Evolutionary conservation across 2,113 vertebrate genomes (phyloP), one percentile per base, ranked within the genome.

Genomic region (Xenopus laevis): DNA sequence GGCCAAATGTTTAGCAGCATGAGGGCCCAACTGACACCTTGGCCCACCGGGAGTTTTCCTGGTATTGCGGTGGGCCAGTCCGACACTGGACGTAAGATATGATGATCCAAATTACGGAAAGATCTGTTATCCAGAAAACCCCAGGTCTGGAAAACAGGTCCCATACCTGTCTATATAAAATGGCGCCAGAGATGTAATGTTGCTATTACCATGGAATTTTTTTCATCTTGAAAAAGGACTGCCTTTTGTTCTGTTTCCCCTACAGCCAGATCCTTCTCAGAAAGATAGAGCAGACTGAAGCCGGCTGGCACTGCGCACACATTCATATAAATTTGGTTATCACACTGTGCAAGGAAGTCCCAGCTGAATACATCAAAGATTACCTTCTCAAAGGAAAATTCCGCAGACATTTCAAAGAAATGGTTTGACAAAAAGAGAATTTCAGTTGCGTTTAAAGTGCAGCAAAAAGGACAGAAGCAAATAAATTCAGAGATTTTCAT

Each of bases 181-280:
- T n/a, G n/a, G n/a, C n/a, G n/a, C n/a, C n/a, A n/a, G n/a, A n/a
- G n/a, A 44, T 17, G 66, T 76, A 66, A 68, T 47, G 62, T 63
- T 46, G 23, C 6, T 17, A 59, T 76, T 76, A 53, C 73, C 66
- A 76, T 76, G 66, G 55, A 66, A 63, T 69, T 58, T 62, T 63
- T 69, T 69, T 52, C 58, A n/a, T 66, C 73, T 76, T 76, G 58
- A 76, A 63, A 55, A 69, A 69, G 69, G 65, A 69, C 73, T 66
- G 58, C 68, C 73, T 53, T 13, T 69, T 68, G 3, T 40, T 40
- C 33, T 1, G 46, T 44, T 69, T 68, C 66, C 47, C 58, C 65
- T 76, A 59, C 58, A 69, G 59, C 66, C 47, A 76, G 58, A 55
- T 63, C 27, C 23, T 62, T 69, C 69, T 62, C 59, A 69, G 47